Conservation (phyloP, 1,140 invertebrate species). For the Trichogramma pretiosum region DNA sequence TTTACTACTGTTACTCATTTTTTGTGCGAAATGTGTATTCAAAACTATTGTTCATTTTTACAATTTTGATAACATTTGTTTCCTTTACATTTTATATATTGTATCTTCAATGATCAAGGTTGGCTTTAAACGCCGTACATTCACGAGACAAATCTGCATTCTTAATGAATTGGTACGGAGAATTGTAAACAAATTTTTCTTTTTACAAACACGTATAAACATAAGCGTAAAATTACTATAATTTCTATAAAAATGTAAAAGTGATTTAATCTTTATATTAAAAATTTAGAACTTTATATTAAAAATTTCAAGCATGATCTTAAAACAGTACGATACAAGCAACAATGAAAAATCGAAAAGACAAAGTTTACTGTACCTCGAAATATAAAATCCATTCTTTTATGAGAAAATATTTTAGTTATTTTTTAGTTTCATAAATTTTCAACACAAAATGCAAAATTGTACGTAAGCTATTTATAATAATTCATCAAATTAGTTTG, state of each 20-base stretch:
- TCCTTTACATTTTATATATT: slow-evolving; percentile 7
- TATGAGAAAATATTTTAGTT: no score
- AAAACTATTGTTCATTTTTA: slow-evolving; percentile 1
- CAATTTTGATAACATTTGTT: slow-evolving; percentile 1
- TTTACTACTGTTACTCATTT: no score
- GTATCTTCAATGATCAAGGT: slow-evolving; percentile 12
- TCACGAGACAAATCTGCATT: slow-evolving; percentile 11
- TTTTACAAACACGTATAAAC: no score
- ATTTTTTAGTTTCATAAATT: not conserved
- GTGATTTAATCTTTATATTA: no score
- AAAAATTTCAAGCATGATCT: not conserved
- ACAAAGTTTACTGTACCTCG: no score
- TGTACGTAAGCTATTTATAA: not conserved
- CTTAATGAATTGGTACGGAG: slow-evolving; percentile 12
- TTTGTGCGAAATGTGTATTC: slow-evolving; percentile 27
- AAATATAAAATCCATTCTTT: no score
- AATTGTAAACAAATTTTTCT: slow-evolving; percentile 11
- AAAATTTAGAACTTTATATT: not conserved
- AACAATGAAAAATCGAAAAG: no score
- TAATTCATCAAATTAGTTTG: not conserved
- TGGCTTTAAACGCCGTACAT: slow-evolving; percentile 11
- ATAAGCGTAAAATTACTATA: slow-evolving; percentile 7
- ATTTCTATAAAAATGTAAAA: no score
- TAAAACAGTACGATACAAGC: no score
- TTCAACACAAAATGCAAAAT: not conserved